Base-by-base conservation (phyloP, 1,140 invertebrate genomes). In the Ips typographus region DNA sequence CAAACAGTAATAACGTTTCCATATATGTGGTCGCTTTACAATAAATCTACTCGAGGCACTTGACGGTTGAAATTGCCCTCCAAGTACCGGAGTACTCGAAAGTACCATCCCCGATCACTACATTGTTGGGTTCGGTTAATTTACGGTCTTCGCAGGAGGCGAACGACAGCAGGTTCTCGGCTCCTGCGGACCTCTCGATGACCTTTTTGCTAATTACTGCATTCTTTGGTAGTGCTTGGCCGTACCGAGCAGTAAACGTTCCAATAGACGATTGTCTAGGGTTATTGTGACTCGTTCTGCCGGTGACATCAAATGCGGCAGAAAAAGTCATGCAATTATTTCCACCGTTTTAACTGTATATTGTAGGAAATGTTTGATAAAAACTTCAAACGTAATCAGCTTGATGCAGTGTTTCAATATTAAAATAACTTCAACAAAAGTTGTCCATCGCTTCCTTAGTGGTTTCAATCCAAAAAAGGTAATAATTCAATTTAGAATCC, bases 161-260 rank as follows among this genome's bases (percentile, higher is more conserved):
- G 42, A 44, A 49, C 59, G 59, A 62, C 59, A 62, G 59, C 59
- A 62, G 59, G 59, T 49, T 63, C 61, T 63, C 61, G 61, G 61
- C 61, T 63, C 51, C 61, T 63, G 61, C 61, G 61, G 61, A 63
- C 61, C 61, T 63, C 61, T 63, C 5, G 38, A 5, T 52, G 61
- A 63, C 61, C 61, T 63, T 63, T 63, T 38, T 49, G 40, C 61
- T 63, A 63, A 63, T 63, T 63, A 63, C 61, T 63, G 61, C 61
- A 63, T 63, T 63, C 61, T 63, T 63, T 42, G 44, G 44, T 40
- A 41, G 1, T 53, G 38, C 47, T 4, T 39, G 4, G 36, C 61
- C 36, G 61, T 52, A 63, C 40, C 39, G 47, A 52, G 41, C 49
- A 40, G 36, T 63, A 63, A 52, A 63, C 61, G 47, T 38, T 52